Base-by-base conservation (phyloP, 2,888 invertebrate genomes). In the Hesperia comma region DNA sequence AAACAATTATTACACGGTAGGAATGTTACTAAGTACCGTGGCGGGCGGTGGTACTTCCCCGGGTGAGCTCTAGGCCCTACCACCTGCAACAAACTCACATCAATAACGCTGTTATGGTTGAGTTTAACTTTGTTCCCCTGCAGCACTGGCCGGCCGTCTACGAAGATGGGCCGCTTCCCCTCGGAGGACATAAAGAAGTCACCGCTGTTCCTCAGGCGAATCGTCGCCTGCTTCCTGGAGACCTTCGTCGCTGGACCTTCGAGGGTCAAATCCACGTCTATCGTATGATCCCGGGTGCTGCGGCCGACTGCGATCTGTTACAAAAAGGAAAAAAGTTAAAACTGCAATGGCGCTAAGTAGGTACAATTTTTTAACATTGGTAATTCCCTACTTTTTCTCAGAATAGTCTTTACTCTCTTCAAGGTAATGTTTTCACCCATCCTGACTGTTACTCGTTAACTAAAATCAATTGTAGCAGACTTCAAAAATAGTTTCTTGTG, bases 231-330 rank as follows among this genome's bases (percentile, higher is more conserved):
- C 72, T 97, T 95, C 53, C 99, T 94, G 0, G 99, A 99, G 49
- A 98, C 96, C 90, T 99, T 99, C 85, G 97, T 96, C 0, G 99
- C 97, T 0, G 99, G 98, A 0, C 99, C 99, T 89, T 99, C 99
- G 53, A 99, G 90, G 0, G 96, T 95, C 57, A 99, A 91, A 89
- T 99, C 98, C 32, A 99, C 98, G 88, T 99, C 99, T 43, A 99
- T 98, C 58, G 94, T 94, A 78, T 96, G 96, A 79, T 98, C 98
- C 77, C 97, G 96, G 0, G 98, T 97, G 71, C 96, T 95, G 68
- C 99, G 94, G 0, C 99, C 99, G 51, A 99, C 95, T 0, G 98
- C 98, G 60, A 99, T 98, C 96, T 96, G 64, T 19, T 61, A 58
- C 54, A 60, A 68, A 63, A 19, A 46, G 8, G 19, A 49, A 0